Evolutionary conservation across 2,113 vertebrate species (phyloP), one percentile per base, ranked within the genome.

Genomic region (Pica pica): DNA sequence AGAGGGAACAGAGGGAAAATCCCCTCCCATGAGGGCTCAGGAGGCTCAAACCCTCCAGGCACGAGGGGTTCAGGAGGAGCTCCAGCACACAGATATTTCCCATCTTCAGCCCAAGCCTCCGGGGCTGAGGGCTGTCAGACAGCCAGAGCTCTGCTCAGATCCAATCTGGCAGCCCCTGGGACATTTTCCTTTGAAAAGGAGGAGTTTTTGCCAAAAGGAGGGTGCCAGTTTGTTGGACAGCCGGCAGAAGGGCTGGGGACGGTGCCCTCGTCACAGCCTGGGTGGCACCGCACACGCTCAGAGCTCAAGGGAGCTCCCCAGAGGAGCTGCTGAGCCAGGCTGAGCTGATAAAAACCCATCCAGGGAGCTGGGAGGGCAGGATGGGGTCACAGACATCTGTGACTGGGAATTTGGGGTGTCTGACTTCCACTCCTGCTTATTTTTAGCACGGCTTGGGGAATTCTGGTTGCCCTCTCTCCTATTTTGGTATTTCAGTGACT

Each of bases 281-380:
- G 80, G 76, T 35, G 90, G 7, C 50, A 52, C 0, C 11, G 50
- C 88, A 61, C 7, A 16, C 55, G 26, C 67, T 53, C 15, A 44
- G 64, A 60, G 37, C 75, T 69, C 46, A 23, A 74, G 86, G 64
- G 33, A 49, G 49, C 49, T 19, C 55, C 49, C 39, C 49, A 17
- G 68, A 92, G 91, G 24, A 90, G 83, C 68, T 92, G 89, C 56
- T 87, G 59, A 93, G 68, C 89, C 88, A 92, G 61, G 50, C 76
- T 74, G 83, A 42, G 68, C 46, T 1, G 55, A 64, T 33, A 35
- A 65, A 65, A 70, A 76, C 27, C 56, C 37, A 0, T 7, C 41
- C 53, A 15, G 23, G 15, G 65, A 75, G 50, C 59, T 87, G 76
- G 65, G 44, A 56, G 42, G 47, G 70, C 57, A 53, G 70, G 35